Evolutionary conservation across 2,797 vertebrate species (phyloP), one percentile per base, ranked within the genome.

Genomic region (Helicolenus hilgendorfi): DNA sequence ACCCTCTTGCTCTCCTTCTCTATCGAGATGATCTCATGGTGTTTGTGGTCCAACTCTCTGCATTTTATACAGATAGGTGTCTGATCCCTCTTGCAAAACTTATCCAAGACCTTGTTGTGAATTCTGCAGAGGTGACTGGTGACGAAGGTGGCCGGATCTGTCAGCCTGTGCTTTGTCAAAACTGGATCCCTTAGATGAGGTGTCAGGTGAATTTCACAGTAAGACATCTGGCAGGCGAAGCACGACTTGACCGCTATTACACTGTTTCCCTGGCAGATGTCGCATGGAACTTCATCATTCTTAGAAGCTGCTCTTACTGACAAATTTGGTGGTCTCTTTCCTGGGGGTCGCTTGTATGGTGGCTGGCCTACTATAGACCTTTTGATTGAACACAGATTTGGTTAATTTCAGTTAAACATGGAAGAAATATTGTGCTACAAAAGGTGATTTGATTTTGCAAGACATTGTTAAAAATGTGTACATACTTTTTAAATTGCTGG

Each of bases 131-230:
- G 64, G 67, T 86, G 62, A 22, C 71, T 70, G 24, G 13, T 74
- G 76, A 58, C 3, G 24, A 91, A 88, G 36, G 73, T 86, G 24
- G 62, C 68, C 0, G 92, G 89, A 27, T 89, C 89, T 0, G 83
- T 83, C 20, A 94, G 77, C 36, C 55, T 70, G 92, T 95, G 94
- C 36, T 26, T 82, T 9, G 59, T 86, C 68, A 93, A n/a, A 11
- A 59, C 33, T 1, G 60, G 15, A 18, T 88, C 84, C n/a, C 67
- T 79, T 5, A 83, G 84, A 22, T 94, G 90, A 14, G 90, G 85
- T 0, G 7, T 29, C 59, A 91, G 71, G 74, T 92, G 92, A n/a
- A 1, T 11, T 9, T 80, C 18, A 29, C 93, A 93, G 87, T 92
- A 95, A 0, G 90, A 92, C 41, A 14, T 3, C 55, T 67, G 74